phyloP scores from a whole-genome alignment of 2,888 invertebrate genomes.

The Philonicus albiceps region DNA sequence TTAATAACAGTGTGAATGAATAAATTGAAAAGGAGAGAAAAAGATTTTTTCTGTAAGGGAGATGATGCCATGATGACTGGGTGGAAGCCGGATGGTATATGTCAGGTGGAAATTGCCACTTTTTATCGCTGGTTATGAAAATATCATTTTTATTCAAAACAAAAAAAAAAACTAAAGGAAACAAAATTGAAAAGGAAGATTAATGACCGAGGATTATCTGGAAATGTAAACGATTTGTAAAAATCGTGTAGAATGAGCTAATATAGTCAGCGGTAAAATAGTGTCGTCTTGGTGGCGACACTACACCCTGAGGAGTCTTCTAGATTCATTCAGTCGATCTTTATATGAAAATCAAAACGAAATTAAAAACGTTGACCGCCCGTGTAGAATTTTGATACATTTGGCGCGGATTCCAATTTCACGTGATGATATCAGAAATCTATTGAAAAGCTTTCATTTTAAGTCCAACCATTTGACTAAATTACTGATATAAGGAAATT shows the following conservation, averaged over 20 bases:
- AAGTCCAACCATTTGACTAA: background rate
- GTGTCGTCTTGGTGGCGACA: background rate
- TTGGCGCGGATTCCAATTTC: background rate
- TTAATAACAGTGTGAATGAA: conserved; percentile 21
- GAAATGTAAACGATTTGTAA: conserved; percentile 30
- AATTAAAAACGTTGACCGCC: background rate
- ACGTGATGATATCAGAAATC: background rate
- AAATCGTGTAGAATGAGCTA: background rate
- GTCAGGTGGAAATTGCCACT: conserved; percentile 31
- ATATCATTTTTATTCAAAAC: conserved; percentile 28
- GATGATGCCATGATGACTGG: conserved; percentile 23
- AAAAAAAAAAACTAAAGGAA: background rate
- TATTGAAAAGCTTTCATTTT: background rate
- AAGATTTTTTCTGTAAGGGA: background rate
- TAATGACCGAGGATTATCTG: conserved; percentile 20
- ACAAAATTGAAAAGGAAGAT: background rate
- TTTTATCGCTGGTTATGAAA: conserved; percentile 23
- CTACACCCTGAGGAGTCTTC: background rate
- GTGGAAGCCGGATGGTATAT: background rate
- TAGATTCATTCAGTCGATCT: background rate
- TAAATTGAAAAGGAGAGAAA: background rate
- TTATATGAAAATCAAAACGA: background rate
- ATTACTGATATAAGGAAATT: background rate
- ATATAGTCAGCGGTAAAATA: background rate
- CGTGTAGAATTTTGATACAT: background rate